Conservation (phyloP, 1,140 invertebrate genomes). For the Philopotamus ludificatus region DNA sequence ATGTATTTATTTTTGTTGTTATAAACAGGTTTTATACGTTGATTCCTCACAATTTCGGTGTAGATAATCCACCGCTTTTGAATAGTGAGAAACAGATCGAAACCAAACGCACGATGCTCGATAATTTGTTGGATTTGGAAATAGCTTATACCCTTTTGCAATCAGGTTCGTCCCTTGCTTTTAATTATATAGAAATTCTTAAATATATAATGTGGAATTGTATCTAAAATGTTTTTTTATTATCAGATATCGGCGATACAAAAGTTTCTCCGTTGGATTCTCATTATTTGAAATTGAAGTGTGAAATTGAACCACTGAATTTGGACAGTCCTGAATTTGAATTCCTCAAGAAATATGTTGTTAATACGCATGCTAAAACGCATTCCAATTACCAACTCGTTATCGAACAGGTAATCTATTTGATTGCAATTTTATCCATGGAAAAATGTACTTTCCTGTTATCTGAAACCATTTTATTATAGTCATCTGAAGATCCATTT, state of each 20-base stretch:
- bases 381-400: constrained; percentile 77
- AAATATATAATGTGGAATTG: neutral
- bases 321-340: constrained; percentile 71
- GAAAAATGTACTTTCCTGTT: no score
- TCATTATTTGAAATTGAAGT: constrained; percentile 89
- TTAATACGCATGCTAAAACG: constrained; percentile 86
- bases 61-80: constrained; percentile 79
- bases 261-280: constrained; percentile 73
- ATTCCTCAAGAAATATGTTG: constrained; percentile 74
- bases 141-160: constrained; percentile 88
- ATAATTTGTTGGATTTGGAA: constrained; percentile 91
- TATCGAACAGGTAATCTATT: no score
- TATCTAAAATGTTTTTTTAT: neutral
- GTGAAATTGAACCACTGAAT: constrained; percentile 76
- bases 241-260: constrained; percentile 45
- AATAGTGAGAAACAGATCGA: constrained; percentile 75
- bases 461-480: no score
- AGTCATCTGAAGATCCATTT: no score
- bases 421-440: no score
- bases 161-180: constrained; percentile 45
- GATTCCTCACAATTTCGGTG: constrained; percentile 93
- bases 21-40: constrained; percentile 78
- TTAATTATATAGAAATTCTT: neutral
- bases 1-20: constrained; percentile 12
- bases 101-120: constrained; percentile 89